These are phyloP conservation scores for Temnothorax curvispinosus DNA, from an alignment of 1,140 invertebrate genomes.

Conservation along the genomic window DNA sequence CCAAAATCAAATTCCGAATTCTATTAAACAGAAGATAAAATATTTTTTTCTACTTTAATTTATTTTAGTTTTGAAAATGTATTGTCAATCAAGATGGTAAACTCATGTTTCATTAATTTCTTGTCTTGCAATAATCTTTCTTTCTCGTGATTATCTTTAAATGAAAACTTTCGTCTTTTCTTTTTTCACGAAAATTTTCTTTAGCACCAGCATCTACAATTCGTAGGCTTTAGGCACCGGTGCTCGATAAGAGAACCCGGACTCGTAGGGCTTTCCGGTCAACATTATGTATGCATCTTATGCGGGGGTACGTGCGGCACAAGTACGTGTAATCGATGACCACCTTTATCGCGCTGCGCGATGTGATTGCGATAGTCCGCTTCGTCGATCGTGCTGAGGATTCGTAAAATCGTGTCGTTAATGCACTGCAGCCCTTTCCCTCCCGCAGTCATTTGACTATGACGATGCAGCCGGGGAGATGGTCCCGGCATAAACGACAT, in stretches of 20 bases:
- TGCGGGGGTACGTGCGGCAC: neutral
- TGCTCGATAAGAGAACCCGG: neutral
- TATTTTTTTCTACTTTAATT: neutral
- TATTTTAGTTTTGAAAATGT: neutral
- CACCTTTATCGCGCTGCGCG: conserved; percentile 10
- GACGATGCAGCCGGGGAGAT: conserved; percentile 36
- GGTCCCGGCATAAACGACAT: conserved; percentile 43
- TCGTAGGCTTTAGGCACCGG: neutral
- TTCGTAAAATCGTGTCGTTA: conserved; percentile 49
- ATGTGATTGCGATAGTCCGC: neutral
- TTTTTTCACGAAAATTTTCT: neutral
- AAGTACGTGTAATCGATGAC: conserved; percentile 36
- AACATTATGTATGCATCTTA: conserved; percentile 43
- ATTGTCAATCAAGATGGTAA: neutral
- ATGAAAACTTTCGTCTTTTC: too few species aligned
- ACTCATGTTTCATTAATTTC: neutral
- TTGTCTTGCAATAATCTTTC: too few species aligned
- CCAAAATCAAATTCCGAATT: too few species aligned
- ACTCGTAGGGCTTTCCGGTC: neutral
- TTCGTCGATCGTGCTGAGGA: conserved; percentile 24
- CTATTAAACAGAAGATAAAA: neutral
- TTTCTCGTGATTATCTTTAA: too few species aligned
- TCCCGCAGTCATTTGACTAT: conserved; percentile 19
- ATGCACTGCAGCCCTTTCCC: conserved; percentile 8
- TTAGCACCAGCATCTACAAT: neutral